phyloP scores from a whole-genome alignment of 1,140 invertebrate genomes.

The Drosophila trapezifrons region DNA sequence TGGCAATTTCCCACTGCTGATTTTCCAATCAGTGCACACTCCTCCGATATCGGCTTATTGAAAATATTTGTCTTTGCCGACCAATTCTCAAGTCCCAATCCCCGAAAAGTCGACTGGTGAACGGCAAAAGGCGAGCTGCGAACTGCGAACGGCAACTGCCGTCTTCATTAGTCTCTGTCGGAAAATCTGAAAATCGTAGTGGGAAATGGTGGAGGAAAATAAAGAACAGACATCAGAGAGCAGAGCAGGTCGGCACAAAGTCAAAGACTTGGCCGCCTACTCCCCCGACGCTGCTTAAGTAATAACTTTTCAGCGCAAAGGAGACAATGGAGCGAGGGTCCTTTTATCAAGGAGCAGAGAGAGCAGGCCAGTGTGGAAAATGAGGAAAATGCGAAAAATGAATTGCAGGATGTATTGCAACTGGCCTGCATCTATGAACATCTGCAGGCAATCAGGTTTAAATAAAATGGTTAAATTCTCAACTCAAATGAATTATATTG shows the following conservation, averaged over 20 bases:
- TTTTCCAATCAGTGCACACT: constrained; percentile 81
- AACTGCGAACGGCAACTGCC: constrained; percentile 35
- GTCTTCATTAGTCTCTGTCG: constrained; percentile 79
- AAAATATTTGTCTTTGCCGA: constrained; percentile 77
- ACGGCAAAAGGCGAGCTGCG: constrained; percentile 31
- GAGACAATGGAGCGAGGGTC: constrained; percentile 22
- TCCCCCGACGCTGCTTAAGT: constrained; percentile 56
- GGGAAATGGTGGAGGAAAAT: constrained; percentile 14
- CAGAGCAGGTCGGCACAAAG: constrained; percentile 39
- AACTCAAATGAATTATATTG: constrained; percentile 1
- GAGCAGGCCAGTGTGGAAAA: constrained; percentile 3
- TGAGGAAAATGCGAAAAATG: constrained; percentile 3
- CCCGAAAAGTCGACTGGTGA: constrained; percentile 29
- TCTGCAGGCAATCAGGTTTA: constrained; percentile 1
- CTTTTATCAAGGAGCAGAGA: constrained; percentile 1
- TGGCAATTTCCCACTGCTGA: constrained; percentile 78
- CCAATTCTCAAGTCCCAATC: constrained; percentile 35
- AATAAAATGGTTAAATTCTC: constrained; percentile 4
- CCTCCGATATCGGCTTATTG: constrained; percentile 79
- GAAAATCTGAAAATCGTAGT: constrained; percentile 21
- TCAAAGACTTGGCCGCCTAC: constrained; percentile 54
- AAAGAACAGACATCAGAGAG: constrained; percentile 10
- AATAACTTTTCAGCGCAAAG: constrained; percentile 52
- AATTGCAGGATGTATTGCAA: constrained; percentile 10
- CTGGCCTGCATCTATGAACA: constrained; percentile 5